Evolutionary conservation across 2,113 vertebrate genomes (phyloP).

Genomic region (Ictidomys tridecemlineatus): DNA sequence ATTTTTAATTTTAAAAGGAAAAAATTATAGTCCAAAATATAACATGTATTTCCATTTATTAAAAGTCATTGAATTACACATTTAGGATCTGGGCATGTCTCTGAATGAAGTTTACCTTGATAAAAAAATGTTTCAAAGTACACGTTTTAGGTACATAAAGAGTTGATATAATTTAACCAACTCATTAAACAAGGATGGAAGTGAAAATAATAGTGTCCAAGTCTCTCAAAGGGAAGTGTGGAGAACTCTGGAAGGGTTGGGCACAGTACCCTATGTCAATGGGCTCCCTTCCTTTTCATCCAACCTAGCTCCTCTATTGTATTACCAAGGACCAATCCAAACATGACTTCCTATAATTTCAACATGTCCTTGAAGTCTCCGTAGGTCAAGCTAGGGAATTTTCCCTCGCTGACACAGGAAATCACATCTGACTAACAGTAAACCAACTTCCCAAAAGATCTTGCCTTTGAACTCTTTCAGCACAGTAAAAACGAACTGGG

Average conservation of each 20-base stretch:
- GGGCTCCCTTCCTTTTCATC: conserved; percentile 9
- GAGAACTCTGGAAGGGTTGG: not conserved
- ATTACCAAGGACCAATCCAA: not conserved
- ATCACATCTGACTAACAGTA: conserved; percentile 60
- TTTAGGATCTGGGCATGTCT: conserved; percentile 12
- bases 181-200: not conserved
- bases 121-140: conserved; percentile 24
- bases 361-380: conserved; percentile 14
- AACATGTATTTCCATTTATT: not conserved
- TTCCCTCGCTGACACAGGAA: conserved; percentile 75
- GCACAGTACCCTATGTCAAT: not conserved
- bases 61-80: conserved; percentile 3
- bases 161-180: not conserved
- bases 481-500: not conserved
- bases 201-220: conserved; percentile 2
- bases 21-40: not conserved
- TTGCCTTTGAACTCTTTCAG: conserved; percentile 67
- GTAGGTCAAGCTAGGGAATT: conserved; percentile 50
- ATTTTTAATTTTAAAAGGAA: not conserved
- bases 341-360: conserved; percentile 26
- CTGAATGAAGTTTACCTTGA: conserved; percentile 12
- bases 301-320: conserved; percentile 18
- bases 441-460: conserved; percentile 67
- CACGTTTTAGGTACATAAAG: conserved; percentile 41
- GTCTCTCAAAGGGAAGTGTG: not conserved